Percentiles rank a stretch among this genome's conserved stretches.
Evolutionary conservation across 1,140 invertebrate species (phyloP).

Genomic region (Zaprionus davidi): DNA sequence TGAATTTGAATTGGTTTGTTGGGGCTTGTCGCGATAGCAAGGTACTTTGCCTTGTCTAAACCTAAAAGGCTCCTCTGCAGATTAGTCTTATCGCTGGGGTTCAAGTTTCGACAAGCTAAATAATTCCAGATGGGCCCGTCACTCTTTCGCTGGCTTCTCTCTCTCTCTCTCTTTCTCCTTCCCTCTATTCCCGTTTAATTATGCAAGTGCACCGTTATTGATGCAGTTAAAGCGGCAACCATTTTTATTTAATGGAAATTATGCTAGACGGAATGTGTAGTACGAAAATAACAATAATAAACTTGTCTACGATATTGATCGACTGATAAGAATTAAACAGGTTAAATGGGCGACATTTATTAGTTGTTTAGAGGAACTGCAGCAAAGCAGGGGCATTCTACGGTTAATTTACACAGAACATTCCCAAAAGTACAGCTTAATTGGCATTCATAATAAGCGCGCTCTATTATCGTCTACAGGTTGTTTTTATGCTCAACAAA

Average conservation of each 20-base stretch:
- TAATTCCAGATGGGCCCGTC: not conserved
- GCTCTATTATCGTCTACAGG: not conserved
- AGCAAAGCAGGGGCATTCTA: not conserved
- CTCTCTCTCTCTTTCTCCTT: not conserved
- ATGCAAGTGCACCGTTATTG: constrained; percentile 2
- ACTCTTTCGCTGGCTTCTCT: not conserved
- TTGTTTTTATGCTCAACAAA: not conserved
- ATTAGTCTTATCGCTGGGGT: constrained; percentile 68
- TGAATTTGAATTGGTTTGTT: constrained; percentile 16
- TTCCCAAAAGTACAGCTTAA: not conserved
- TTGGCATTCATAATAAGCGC: not conserved
- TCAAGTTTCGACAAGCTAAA: constrained; percentile 56
- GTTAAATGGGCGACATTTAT: not conserved
- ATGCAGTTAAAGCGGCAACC: not conserved
- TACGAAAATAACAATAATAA: constrained; percentile 2
- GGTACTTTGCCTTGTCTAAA: constrained; percentile 57
- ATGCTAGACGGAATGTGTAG: not conserved
- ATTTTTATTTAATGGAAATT: constrained; percentile 1
- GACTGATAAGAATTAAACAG: not conserved
- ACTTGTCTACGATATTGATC: constrained; percentile 1
- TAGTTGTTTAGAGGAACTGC: not conserved
- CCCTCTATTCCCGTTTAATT: not conserved
- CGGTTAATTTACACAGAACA: not conserved
- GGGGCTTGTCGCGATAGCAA: constrained; percentile 15
- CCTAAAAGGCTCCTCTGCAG: constrained; percentile 30